Evolutionary conservation across 2,797 vertebrate genomes (phyloP).

Genomic region (Chromis chromis): DNA sequence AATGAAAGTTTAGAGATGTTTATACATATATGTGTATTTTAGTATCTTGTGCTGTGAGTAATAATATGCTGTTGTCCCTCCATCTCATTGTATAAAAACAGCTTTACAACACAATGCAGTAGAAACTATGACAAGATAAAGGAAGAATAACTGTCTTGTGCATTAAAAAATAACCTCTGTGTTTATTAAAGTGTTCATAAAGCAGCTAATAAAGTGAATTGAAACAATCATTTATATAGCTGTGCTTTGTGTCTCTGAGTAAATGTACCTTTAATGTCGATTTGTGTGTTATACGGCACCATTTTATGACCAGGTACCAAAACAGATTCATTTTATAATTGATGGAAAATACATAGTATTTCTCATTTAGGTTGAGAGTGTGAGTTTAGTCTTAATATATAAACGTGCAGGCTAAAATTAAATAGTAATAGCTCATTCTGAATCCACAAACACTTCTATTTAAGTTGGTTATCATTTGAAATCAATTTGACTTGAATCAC

Average conservation of each 20-base stretch:
- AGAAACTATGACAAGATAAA: not conserved
- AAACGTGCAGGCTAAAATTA: no score
- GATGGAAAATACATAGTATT: no score
- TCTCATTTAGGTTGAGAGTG: no score
- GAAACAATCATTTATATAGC: slow-evolving; percentile 5
- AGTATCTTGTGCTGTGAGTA: not conserved
- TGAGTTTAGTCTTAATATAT: no score
- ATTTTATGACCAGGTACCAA: not conserved
- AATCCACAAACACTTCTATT: not conserved
- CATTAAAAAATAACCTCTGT: slow-evolving; percentile 19
- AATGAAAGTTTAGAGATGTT: not conserved
- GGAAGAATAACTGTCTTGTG: not conserved
- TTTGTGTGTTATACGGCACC: not conserved
- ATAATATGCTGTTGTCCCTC: not conserved
- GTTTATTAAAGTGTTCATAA: slow-evolving; percentile 26
- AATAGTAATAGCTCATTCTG: no score
- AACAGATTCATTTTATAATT: not conserved
- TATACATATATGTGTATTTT: not conserved
- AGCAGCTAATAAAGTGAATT: slow-evolving; percentile 33
- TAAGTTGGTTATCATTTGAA: not conserved
- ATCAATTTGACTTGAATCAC: slow-evolving; percentile 2
- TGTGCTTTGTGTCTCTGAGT: slow-evolving; percentile 7
- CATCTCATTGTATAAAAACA: not conserved
- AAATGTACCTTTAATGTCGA: not conserved
- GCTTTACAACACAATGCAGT: not conserved